Base-by-base conservation (phyloP, 1,140 invertebrate species). In the Cepaea nemoralis region DNA sequence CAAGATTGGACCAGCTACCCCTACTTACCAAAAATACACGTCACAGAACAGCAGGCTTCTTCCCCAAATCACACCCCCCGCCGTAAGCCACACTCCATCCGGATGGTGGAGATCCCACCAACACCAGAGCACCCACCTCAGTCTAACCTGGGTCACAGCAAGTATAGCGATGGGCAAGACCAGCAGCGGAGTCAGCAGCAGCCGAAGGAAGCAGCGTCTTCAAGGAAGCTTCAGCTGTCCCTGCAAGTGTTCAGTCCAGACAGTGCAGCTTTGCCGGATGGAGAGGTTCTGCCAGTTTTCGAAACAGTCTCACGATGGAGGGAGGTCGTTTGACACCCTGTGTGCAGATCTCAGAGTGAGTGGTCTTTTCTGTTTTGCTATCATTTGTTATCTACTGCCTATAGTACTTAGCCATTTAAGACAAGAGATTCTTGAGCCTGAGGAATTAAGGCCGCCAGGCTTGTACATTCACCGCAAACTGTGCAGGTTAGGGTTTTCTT, bases 51-150 rank as follows among this genome's bases (percentile, higher is more conserved):
- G 33, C 10, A 19, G 35, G 55, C 37, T 42, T 39, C 48, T 59
- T 45, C 16, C n/a, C n/a, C 2, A 42, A 59, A n/a, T n/a, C 37
- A 75, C 48, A 75, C 87, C 40, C 31, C 92, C 91, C 82, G 93
- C 92, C 93, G 93, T 33, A 91, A 91, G 80, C 94, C 94, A 78
- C 95, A 96, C 89, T 96, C 95, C 48, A 96, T 96, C 81, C 93
- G 95, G 78, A 91, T 96, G 48, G 94, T 96, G 2, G 95, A 96
- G 88, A 94, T 96, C 83, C 95, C 95, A 74, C 86, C 90, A 8
- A 88, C 88, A 24, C 91, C 91, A 19, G 93, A 45, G 22, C 35
- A 67, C n/a, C 77, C 67, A 16, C 16, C 33, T 24, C 14, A 35
- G 35, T 75, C 85, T n/a, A 84, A 86, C 69, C 86, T 84, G 45